Conservation (phyloP, 2,888 invertebrate genomes). For the Macrophya annulata region DNA sequence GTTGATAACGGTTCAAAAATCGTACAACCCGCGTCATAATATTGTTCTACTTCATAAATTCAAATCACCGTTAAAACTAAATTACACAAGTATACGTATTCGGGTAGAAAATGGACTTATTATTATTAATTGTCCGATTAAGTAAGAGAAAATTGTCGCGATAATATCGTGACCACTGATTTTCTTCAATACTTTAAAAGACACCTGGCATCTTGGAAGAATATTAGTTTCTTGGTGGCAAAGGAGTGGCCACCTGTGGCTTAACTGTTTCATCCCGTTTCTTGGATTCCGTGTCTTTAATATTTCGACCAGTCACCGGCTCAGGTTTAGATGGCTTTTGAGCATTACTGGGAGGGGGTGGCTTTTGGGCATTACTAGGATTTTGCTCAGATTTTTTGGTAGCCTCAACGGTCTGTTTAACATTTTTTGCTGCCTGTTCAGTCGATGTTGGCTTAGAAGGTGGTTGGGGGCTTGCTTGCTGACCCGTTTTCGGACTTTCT, state of each 20-base stretch:
- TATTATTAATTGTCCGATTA: slow-evolving; percentile 17
- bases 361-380: background rate
- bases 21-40: background rate
- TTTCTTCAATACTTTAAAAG: background rate
- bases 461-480: background rate
- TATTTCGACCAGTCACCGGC: background rate
- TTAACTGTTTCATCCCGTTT: background rate
- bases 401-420: background rate
- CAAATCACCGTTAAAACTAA: slow-evolving; percentile 9
- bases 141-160: background rate
- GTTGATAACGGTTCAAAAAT: background rate
- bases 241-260: background rate
- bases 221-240: slow-evolving; percentile 3
- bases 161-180: background rate
- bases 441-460: background rate
- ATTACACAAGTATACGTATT: slow-evolving; percentile 18
- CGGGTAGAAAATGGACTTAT: background rate
- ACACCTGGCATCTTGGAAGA: background rate
- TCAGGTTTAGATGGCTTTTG: background rate
- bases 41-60: background rate
- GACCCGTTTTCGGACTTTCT: background rate
- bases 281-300: background rate
- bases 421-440: background rate
- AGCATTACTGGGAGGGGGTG: background rate
- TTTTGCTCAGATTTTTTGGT: background rate